Conservation (phyloP, 2,888 invertebrate genomes). For the Lucinisca nassula region DNA sequence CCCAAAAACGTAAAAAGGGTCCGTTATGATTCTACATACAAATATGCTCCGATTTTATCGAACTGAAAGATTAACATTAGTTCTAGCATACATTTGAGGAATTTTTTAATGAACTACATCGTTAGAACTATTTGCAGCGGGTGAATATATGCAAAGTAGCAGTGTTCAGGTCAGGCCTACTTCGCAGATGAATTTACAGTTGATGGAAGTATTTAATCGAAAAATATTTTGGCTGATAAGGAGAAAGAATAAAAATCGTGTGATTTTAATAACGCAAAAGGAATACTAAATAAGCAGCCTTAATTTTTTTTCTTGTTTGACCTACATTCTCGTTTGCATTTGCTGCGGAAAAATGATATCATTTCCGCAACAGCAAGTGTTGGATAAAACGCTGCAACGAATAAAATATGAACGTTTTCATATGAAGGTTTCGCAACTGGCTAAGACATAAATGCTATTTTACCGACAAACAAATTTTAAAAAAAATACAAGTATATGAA, state of each 20-base stretch:
- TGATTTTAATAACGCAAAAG: background rate
- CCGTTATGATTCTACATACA: background rate
- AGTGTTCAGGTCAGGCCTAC: slow-evolving; percentile 37
- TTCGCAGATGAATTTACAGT: background rate
- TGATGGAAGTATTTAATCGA: background rate
- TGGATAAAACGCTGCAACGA: too few species aligned
- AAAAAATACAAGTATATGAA: too few species aligned
- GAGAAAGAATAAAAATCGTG: background rate
- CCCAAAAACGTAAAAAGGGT: background rate
- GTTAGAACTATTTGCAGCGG: slow-evolving; percentile 42
- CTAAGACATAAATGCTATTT: too few species aligned
- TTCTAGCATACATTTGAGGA: background rate
- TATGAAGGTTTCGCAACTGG: too few species aligned
- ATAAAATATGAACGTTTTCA: too few species aligned
- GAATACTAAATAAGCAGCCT: background rate
- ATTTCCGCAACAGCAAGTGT: background rate
- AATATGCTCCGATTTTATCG: background rate
- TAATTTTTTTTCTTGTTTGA: background rate
- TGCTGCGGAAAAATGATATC: background rate
- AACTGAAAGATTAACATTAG: background rate
- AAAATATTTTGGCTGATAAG: background rate
- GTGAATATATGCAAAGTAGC: slow-evolving; percentile 79
- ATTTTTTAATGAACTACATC: slow-evolving; percentile 24
- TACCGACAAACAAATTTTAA: too few species aligned
- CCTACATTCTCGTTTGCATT: background rate